Percentiles rank a stretch among this genome's conserved stretches.
Conservation (phyloP, 2,113 vertebrate genomes). For the Marmota flaviventris region DNA sequence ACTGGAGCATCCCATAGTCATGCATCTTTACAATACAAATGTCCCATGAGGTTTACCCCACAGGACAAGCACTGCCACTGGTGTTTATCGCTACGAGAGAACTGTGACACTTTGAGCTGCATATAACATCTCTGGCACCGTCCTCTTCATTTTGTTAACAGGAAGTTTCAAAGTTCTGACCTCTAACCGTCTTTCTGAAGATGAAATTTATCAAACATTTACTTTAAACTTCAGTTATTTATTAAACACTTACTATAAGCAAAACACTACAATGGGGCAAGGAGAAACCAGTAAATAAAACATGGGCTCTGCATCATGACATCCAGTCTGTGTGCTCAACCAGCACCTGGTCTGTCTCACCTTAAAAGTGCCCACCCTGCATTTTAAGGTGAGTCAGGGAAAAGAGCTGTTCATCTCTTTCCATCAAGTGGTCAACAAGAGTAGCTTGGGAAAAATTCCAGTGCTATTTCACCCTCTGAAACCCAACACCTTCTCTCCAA, state of each 20-base stretch:
- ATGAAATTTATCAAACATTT: not conserved
- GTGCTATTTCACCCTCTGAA: not conserved
- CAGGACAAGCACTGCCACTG: too few species aligned
- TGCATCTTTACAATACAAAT: not conserved
- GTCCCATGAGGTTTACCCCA: not conserved
- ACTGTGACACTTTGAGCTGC: not conserved
- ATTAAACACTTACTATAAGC: not conserved
- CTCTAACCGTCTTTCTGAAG: not conserved
- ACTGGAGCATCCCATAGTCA: not conserved
- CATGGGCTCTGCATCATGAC: not conserved
- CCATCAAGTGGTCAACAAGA: constrained; percentile 31
- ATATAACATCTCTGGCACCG: not conserved
- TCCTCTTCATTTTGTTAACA: not conserved
- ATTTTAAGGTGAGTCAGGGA: not conserved
- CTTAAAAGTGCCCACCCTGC: not conserved
- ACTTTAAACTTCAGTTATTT: not conserved
- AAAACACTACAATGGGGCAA: not conserved
- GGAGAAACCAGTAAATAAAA: not conserved
- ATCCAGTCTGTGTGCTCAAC: too few species aligned
- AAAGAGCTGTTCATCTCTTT: not conserved
- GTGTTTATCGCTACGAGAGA: not conserved
- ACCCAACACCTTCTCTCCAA: not conserved
- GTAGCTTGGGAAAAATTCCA: constrained; percentile 37
- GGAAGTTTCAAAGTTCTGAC: not conserved
- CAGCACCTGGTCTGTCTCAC: not conserved